phyloP scores from a whole-genome alignment of 1,140 invertebrate species.

The Cherax destructor region DNA sequence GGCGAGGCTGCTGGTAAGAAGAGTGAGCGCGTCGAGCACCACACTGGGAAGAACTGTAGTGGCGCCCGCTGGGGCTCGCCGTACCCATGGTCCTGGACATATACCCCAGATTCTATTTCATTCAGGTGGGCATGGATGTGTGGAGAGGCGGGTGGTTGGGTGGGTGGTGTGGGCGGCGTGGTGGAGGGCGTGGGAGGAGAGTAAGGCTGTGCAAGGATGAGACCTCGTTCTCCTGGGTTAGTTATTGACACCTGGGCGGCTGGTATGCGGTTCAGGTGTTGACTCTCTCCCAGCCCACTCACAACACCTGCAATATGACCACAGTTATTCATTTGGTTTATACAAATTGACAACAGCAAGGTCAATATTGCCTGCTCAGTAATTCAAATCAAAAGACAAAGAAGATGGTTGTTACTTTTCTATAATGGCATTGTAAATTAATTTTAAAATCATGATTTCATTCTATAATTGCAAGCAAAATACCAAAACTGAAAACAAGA shows the following conservation, averaged over 20 bases:
- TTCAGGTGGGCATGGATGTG: conserved; percentile 41
- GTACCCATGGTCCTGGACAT: conserved; percentile 49
- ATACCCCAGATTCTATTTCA: conserved; percentile 13
- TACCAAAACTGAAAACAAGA: too few species aligned
- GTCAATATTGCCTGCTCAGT: too few species aligned
- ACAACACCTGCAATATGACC: conserved; percentile 33
- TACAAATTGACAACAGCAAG: neutral
- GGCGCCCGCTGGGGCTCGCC: conserved; percentile 22
- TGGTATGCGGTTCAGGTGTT: conserved; percentile 46
- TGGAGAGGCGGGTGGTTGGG: neutral
- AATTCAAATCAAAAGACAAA: too few species aligned
- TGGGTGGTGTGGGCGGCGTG: neutral
- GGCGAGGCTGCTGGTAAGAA: too few species aligned
- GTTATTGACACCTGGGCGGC: conserved; percentile 23
- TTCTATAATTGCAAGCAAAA: too few species aligned
- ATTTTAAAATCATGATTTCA: too few species aligned
- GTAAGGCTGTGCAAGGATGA: conserved; percentile 54
- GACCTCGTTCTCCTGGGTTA: conserved; percentile 55
- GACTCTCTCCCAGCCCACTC: neutral
- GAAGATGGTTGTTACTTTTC: too few species aligned
- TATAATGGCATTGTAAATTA: too few species aligned
- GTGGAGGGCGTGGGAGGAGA: conserved; percentile 3
- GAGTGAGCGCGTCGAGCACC: conserved; percentile 2
- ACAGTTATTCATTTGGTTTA: neutral
- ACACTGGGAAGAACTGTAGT: conserved; percentile 9